Evolutionary conservation across 1,140 invertebrate species (phyloP).

Genomic region (Caerostris darwini): DNA sequence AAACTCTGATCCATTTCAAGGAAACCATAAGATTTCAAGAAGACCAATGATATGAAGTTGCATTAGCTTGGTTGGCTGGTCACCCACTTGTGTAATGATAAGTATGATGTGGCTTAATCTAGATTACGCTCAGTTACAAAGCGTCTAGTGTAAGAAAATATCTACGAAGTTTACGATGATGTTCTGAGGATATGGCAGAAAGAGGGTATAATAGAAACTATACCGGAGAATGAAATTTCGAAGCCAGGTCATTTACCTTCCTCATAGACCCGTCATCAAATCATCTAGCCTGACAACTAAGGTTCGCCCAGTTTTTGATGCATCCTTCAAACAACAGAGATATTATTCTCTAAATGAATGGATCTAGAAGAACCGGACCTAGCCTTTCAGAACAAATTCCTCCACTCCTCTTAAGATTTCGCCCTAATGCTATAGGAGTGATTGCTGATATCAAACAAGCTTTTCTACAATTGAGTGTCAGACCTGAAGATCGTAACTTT

Average conservation of each 20-base stretch:
- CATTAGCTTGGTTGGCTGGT: constrained; percentile 40
- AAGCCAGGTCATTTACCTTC: background rate
- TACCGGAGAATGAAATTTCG: background rate
- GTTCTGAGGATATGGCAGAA: constrained; percentile 19
- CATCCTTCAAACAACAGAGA: constrained; percentile 28
- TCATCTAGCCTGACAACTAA: background rate
- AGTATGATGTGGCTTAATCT: constrained; percentile 44
- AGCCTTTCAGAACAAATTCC: constrained; percentile 8
- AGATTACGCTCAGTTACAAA: constrained; percentile 36
- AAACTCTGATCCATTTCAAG: constrained; percentile 23
- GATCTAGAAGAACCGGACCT: background rate
- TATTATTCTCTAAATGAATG: background rate
- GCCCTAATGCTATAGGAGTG: too few relatives aligned
- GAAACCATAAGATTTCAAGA: constrained; percentile 27
- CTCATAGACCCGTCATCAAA: constrained; percentile 50
- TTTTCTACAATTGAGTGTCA: too few relatives aligned
- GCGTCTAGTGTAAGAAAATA: constrained; percentile 16
- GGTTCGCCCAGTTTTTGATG: constrained; percentile 24
- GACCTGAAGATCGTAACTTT: too few relatives aligned
- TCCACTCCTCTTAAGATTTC: too few relatives aligned
- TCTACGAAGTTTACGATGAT: constrained; percentile 20
- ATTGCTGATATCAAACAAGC: too few relatives aligned
- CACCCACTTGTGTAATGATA: constrained; percentile 49
- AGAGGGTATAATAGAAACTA: constrained; percentile 50
- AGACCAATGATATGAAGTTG: constrained; percentile 45